Conservation (phyloP, 2,888 invertebrate species). For the Catonia carolina region DNA sequence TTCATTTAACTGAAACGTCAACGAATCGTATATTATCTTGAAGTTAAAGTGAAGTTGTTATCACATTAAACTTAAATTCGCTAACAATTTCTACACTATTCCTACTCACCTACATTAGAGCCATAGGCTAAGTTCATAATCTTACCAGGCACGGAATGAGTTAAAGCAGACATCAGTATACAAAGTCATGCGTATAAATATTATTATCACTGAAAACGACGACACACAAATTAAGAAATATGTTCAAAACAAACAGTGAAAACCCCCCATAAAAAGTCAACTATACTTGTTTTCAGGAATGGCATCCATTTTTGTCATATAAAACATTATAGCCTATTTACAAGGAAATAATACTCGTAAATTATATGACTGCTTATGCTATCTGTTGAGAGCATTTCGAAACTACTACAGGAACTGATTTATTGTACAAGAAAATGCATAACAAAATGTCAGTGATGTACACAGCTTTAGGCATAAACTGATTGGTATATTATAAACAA, state of each 20-base stretch:
- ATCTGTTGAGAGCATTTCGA: no score
- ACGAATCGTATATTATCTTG: no score
- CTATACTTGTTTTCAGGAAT: constrained; percentile 12
- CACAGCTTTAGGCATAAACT: no score
- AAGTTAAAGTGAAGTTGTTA: no score
- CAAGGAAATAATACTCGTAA: constrained; percentile 10
- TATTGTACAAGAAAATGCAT: no score
- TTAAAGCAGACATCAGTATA: constrained; percentile 49
- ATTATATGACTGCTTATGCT: not conserved
- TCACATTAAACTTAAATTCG: no score
- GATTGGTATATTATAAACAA: no score
- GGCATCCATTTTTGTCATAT: constrained; percentile 18
- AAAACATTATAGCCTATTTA: constrained; percentile 12
- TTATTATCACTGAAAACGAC: not conserved
- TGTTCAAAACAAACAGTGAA: constrained; percentile 5
- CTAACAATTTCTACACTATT: no score
- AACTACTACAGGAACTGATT: no score
- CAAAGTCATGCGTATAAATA: constrained; percentile 24
- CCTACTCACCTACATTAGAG: constrained; percentile 14
- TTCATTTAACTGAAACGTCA: no score
- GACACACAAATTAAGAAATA: constrained; percentile 1
- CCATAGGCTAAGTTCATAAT: constrained; percentile 14
- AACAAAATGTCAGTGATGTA: no score
- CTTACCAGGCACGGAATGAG: constrained; percentile 49
- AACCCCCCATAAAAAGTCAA: constrained; percentile 14